A percentile compares a stretch with the other conserved stretches of the same genome.
Evolutionary conservation across 1,140 invertebrate species (phyloP).

Genomic region (Ladona fulva): DNA sequence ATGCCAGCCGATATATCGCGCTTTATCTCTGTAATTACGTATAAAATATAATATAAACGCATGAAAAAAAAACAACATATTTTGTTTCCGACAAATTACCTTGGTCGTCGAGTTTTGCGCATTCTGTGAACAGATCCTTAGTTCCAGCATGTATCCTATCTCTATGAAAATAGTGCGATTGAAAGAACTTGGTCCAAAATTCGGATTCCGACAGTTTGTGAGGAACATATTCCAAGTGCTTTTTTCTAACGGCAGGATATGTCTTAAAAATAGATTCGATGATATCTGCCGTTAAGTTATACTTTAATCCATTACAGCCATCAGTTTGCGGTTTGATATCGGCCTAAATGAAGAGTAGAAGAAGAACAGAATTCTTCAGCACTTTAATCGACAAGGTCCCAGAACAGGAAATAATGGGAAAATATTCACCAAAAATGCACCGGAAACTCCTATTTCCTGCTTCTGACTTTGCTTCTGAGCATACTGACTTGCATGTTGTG

Average conservation of each 20-base stretch:
- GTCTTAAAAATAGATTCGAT: slow-evolving; percentile 98
- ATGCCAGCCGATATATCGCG: slow-evolving; percentile 69
- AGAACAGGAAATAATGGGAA: too few species aligned
- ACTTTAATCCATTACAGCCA: slow-evolving; percentile 92
- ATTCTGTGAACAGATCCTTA: slow-evolving; percentile 93
- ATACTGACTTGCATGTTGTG: slow-evolving; percentile 71
- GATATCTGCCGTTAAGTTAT: slow-evolving; percentile 94
- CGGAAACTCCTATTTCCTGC: slow-evolving; percentile 83
- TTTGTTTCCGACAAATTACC: slow-evolving; percentile 31
- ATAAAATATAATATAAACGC: slow-evolving; percentile 8
- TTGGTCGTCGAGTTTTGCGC: slow-evolving; percentile 91
- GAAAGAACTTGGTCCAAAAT: slow-evolving; percentile 99
- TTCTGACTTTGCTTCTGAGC: slow-evolving; percentile 57
- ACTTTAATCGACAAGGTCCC: too few species aligned
- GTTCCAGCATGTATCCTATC: slow-evolving; percentile 81
- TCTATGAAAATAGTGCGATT: slow-evolving; percentile 98
- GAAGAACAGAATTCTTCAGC: too few species aligned
- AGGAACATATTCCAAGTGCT: slow-evolving; percentile 94
- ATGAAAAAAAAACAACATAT: slow-evolving; percentile 15
- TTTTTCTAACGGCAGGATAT: slow-evolving; percentile 95
- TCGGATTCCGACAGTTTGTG: slow-evolving; percentile 89
- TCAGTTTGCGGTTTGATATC: slow-evolving; percentile 96
- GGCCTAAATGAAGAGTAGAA: slow-evolving; percentile 41
- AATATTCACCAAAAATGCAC: slow-evolving; percentile 59
- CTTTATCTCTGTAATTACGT: slow-evolving; percentile 50